A percentile compares a stretch with the other conserved stretches of the same genome.
Evolutionary conservation across 2,113 vertebrate genomes (phyloP).

Genomic region (Pampusana beccarii): DNA sequence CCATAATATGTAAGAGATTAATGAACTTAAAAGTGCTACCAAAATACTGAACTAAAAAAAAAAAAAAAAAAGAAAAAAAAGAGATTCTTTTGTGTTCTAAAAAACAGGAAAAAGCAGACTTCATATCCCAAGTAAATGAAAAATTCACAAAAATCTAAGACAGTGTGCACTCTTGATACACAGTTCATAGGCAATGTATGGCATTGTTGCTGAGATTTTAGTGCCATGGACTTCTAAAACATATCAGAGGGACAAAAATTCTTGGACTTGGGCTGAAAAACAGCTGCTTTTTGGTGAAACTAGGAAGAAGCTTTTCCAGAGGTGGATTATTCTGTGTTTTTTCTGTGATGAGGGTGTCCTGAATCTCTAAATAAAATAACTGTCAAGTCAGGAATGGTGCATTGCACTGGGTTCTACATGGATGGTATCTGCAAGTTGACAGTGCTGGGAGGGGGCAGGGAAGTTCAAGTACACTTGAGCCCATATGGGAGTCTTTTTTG

Average conservation of each 20-base stretch:
- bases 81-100: not conserved
- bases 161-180: rapidly evolving
- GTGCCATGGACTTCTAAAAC: not conserved
- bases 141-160: not conserved
- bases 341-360: rapidly evolving
- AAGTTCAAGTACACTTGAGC: not conserved
- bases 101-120: not conserved
- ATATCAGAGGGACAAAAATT: not conserved
- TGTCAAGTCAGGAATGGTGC: not conserved
- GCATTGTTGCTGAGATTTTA: not conserved
- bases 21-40: not conserved
- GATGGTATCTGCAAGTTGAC: not conserved
- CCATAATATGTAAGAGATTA: not conserved
- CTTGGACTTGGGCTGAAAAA: not conserved
- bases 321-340: not conserved
- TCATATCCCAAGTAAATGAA: not conserved
- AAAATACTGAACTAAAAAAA: not conserved
- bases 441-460: not conserved
- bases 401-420: not conserved
- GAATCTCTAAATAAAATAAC: not conserved
- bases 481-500: not conserved
- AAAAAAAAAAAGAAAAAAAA: not conserved
- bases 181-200: not conserved
- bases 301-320: not conserved
- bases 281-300: not conserved